Percentiles rank a stretch among this genome's conserved stretches.
Evolutionary conservation across 2,888 invertebrate species (phyloP).

Genomic region (Agrochola lota): DNA sequence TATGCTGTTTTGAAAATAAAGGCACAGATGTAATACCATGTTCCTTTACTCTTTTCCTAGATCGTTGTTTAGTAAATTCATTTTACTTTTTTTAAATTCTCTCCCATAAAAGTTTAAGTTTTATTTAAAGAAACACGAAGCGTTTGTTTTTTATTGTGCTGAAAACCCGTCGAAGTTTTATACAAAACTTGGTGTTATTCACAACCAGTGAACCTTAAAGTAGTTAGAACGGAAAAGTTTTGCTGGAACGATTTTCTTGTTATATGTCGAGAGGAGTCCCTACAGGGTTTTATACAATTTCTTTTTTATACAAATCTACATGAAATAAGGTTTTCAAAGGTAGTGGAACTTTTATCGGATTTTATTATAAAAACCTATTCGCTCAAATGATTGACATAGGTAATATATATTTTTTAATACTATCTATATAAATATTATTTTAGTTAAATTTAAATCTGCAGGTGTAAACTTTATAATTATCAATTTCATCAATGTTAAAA

Average conservation of each 20-base stretch:
- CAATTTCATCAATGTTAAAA: no score
- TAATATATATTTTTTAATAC: no score
- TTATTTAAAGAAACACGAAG: not conserved
- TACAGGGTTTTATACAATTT: not conserved
- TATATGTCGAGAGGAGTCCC: slow-evolving; percentile 6
- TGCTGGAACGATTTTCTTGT: slow-evolving; percentile 2
- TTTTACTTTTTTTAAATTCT: not conserved
- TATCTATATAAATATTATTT: not conserved
- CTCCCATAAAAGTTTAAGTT: not conserved
- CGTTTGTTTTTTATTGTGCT: slow-evolving; percentile 21
- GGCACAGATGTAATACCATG: not conserved
- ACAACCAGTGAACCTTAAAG: slow-evolving; percentile 12
- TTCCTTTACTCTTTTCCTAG: no score
- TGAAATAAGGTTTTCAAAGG: not conserved
- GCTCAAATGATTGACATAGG: not conserved
- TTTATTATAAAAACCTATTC: not conserved
- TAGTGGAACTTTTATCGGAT: not conserved
- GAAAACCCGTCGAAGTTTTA: slow-evolving; percentile 31
- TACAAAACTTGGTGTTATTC: slow-evolving; percentile 41
- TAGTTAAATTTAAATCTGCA: not conserved
- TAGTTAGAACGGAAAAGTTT: slow-evolving; percentile 41
- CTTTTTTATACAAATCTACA: not conserved
- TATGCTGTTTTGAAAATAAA: not conserved
- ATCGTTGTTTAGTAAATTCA: not conserved
- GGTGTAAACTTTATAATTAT: no score